Base-by-base conservation (phyloP, 1,140 invertebrate genomes). In the Ceratosolen solmsi region DNA sequence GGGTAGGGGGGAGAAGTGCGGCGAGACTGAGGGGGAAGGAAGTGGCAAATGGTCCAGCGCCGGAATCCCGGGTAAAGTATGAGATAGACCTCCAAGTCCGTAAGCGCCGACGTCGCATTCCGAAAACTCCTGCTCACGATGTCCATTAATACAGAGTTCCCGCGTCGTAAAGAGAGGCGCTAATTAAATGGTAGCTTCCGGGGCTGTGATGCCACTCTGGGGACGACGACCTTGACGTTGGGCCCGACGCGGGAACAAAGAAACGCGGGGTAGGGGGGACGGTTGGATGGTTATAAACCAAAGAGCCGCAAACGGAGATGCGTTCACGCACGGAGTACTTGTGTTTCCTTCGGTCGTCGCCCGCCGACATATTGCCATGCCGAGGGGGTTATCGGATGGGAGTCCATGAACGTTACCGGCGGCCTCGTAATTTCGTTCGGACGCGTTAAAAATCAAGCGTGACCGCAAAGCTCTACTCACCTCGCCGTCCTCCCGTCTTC, bases 321-420 rank as follows among this genome's bases (percentile, higher is more conserved):
- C 41, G 41, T 38, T 13, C 22, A 38, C 22, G 17, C n/a, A 9
- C 33, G 63, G 63, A 9, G 36, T 33, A 68, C 38, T 68, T n/a
- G 63, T 38, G 63, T n/a, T 33, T 22, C 5, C 5, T 25, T 30
- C 41, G 5, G 70, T 51, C 11, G 0, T 51, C 70, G 58, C 25
- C 25, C 8, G 74, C 74, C 27, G 72, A 74, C 49, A 56, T 76
- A 75, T 75, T 58, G 51, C 54, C 41, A 33, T 38, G 17, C 3
- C 51, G 51, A 54, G 17, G 3, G 5, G 33, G 20, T 68, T 2
- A 11, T 68, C 33, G 36, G 63, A 8, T 3, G 51, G 51, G 51
- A 54, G 20, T 38, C 33, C 30, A n/a, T 22, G 68, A 22, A 4
- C 25, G 38, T 27, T 41, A 33, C 27, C 68, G 13, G 20, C 20